Evolutionary conservation across 2,888 invertebrate species (phyloP).

Genomic region (Hydriomena furcata): DNA sequence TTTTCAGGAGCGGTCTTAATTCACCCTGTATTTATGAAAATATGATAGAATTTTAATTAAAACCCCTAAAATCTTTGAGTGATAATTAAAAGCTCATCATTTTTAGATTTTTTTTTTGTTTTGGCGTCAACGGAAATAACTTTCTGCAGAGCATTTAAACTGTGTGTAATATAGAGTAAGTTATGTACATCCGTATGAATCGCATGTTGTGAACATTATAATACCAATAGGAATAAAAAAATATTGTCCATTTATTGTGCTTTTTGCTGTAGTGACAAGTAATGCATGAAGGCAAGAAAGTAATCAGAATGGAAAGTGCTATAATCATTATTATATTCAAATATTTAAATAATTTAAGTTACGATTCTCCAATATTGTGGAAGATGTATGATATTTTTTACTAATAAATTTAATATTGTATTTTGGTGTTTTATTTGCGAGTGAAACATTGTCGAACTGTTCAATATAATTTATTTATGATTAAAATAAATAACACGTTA

Average conservation of each 20-base stretch:
- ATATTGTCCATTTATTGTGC: conserved; percentile 56
- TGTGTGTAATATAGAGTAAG: conserved; percentile 66
- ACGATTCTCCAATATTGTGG: conserved; percentile 83
- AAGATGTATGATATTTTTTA: conserved; percentile 84
- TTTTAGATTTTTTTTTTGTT: conserved; percentile 39
- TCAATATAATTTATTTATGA: conserved; percentile 35
- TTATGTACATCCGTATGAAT: conserved; percentile 43
- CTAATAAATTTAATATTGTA: conserved; percentile 84
- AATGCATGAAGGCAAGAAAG: conserved; percentile 70
- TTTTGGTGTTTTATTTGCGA: conserved; percentile 56
- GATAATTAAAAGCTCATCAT: conserved; percentile 31
- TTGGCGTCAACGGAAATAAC: conserved; percentile 42
- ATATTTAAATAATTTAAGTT: conserved; percentile 81
- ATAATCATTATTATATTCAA: conserved; percentile 80
- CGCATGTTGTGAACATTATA: conserved; percentile 45
- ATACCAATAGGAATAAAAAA: conserved; percentile 37
- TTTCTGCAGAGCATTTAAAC: conserved; percentile 70
- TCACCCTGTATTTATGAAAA: no score
- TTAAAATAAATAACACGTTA: conserved; percentile 31
- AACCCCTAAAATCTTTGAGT: conserved; percentile 40
- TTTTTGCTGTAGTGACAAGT: conserved; percentile 73
- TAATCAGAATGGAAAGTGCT: conserved; percentile 74
- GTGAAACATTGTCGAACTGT: conserved; percentile 33
- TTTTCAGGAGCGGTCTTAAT: no score
- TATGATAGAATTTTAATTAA: no score